Conservation (phyloP, 2,113 vertebrate species). For the Dascyllus trimaculatus region DNA sequence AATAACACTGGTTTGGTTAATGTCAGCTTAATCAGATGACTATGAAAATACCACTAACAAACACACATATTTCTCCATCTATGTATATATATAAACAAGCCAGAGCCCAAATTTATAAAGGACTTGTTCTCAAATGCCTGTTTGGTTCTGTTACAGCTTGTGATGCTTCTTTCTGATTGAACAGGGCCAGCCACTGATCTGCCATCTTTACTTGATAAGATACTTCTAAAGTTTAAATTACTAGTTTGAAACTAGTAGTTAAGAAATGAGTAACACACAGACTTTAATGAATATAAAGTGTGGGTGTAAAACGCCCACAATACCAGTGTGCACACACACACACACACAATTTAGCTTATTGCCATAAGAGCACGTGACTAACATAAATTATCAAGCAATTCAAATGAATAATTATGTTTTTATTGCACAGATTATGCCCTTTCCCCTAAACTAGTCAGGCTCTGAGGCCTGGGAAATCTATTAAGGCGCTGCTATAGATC, state of each 20-base stretch:
- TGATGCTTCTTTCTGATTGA: too few relatives aligned
- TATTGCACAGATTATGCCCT: conserved; percentile 83
- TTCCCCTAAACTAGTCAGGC: conserved; percentile 77
- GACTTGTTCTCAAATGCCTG: too few relatives aligned
- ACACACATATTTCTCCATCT: too few relatives aligned
- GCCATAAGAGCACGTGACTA: conserved; percentile 39
- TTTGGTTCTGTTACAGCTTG: too few relatives aligned
- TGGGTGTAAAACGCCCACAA: background rate
- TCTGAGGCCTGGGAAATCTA: conserved; percentile 84
- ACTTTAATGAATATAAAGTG: background rate
- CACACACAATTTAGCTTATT: conserved; percentile 14
- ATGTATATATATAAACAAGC: too few relatives aligned
- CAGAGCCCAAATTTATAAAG: too few relatives aligned
- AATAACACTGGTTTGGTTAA: too few relatives aligned
- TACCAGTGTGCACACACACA: background rate
- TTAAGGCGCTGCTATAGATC: conserved; percentile 85
- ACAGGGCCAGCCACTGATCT: too few relatives aligned
- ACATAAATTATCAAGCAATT: conserved; percentile 83
- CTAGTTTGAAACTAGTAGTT: background rate
- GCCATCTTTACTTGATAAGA: background rate
- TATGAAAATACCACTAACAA: too few relatives aligned
- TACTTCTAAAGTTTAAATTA: background rate
- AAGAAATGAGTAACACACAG: background rate
- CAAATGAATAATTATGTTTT: conserved; percentile 87
- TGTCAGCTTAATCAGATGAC: too few relatives aligned